These are phyloP conservation scores for Amblyornis subalaris DNA, from an alignment of 2,113 vertebrate genomes.

Conservation along the genomic window DNA sequence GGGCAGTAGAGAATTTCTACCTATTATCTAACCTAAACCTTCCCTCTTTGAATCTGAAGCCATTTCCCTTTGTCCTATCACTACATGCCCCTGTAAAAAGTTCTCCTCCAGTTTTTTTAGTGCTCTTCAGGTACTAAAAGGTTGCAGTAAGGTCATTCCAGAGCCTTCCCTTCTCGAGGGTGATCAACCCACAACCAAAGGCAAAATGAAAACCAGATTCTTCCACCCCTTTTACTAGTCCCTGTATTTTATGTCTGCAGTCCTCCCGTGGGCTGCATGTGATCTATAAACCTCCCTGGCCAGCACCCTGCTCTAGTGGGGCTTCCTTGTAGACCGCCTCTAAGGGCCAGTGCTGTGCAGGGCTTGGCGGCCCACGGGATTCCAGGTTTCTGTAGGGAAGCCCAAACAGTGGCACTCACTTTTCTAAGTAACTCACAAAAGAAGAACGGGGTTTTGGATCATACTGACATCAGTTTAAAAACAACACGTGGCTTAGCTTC, in stretches of 20 bases:
- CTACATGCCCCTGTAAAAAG: background rate
- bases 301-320: background rate
- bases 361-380: accelerated
- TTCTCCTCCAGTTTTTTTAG: background rate
- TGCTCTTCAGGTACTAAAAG: background rate
- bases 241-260: background rate
- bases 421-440: background rate
- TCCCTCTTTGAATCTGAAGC: background rate
- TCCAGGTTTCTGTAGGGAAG: background rate
- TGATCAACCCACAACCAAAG: background rate
- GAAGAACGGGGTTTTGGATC: accelerated
- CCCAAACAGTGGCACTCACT: background rate
- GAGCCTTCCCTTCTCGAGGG: background rate
- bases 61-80: background rate
- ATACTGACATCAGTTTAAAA: background rate
- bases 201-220: background rate
- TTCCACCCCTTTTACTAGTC: background rate
- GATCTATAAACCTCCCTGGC: background rate
- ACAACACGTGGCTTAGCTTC: background rate
- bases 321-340: background rate
- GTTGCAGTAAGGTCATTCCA: background rate
- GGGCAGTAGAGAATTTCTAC: background rate
- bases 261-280: accelerated
- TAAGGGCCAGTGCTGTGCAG: background rate
- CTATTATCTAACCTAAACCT: background rate